Conservation (phyloP, 64 coral and sea anemone genomes). For the Cladopsammia gracilis region DNA sequence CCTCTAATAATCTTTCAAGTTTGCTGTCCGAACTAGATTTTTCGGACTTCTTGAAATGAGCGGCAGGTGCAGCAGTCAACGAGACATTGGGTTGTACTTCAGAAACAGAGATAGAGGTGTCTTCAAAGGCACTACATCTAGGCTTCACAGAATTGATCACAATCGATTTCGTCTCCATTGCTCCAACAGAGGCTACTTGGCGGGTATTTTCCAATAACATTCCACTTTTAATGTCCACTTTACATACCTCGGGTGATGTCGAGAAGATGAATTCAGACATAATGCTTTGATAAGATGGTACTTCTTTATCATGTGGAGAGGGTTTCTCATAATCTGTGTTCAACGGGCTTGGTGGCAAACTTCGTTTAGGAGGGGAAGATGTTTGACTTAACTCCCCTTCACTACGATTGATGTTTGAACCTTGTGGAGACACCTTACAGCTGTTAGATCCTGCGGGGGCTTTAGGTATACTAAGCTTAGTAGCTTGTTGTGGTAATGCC, state of each 20-base stretch:
- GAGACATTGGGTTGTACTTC: not conserved
- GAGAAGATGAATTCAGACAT: too few species aligned
- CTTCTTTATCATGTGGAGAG: too few species aligned
- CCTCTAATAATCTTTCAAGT: too few species aligned
- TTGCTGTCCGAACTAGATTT: too few species aligned
- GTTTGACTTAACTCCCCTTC: not conserved
- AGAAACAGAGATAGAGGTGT: not conserved
- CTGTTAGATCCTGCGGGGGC: not conserved
- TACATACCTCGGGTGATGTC: not conserved
- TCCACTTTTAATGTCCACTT: too few species aligned
- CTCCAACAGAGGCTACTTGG: too few species aligned
- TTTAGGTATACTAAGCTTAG: not conserved
- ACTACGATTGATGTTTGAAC: too few species aligned
- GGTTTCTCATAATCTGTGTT: not conserved
- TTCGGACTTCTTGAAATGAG: too few species aligned
- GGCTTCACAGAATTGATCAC: not conserved
- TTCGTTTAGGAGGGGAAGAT: not conserved
- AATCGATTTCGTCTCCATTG: not conserved
- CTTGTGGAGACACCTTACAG: not conserved
- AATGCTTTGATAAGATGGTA: too few species aligned
- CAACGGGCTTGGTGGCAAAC: not conserved
- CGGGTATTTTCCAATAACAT: not conserved
- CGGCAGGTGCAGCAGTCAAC: too few species aligned
- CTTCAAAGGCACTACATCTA: not conserved
- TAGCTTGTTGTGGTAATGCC: not conserved